Evolutionary conservation across 2,888 invertebrate species (phyloP), one percentile per base, ranked within the genome.

Genomic region (Neoitamus cyanurus): DNA sequence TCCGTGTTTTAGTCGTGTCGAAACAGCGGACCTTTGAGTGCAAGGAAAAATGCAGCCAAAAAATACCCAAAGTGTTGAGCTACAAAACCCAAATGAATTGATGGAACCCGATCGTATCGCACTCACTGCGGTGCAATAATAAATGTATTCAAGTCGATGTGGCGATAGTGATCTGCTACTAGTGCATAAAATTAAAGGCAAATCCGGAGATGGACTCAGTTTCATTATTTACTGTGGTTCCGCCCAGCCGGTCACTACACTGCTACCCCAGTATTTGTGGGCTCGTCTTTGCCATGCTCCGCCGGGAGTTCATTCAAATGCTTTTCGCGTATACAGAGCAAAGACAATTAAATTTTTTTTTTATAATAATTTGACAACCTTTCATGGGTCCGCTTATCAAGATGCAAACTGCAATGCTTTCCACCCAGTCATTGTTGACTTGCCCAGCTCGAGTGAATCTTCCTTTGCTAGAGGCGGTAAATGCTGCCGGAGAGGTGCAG

Each of bases 331-430:
- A 7, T 15, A 28, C 46, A n/a, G 58, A 48, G 48, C 34, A 48
- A 30, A 78, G 48, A 78, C 78, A 78, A 78, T 78, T 48, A 78
- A 78, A 77, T 37, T 37, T 77, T 78, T 78, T 48, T 78, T 58
- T 58, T 9, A 20, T 20, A 78, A 78, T 78, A 48, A 78, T 78
- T 78, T 78, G 78, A 78, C 78, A 78, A 78, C 31, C 78, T 46
- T 46, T 78, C 78, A 48, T 31, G 48, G 78, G 48, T 58, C 7
- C 20, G 30, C 48, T 78, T 78, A 78, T 78, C 78, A 31, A 78
- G 78, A 78, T 78, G 58, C 31, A 78, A 58, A 9, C 58, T 30
- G 48, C 42, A 48, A 78, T 78, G 31, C 78, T 78, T 78, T 78
- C 48, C 46, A 46, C 77, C 78, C 78, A 58, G n/a, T 20, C 20